A percentile compares a stretch with the other conserved stretches of the same genome.
These are phyloP conservation scores for Eupithecia subfuscata DNA, from an alignment of 2,888 invertebrate genomes.

Conservation along the genomic window DNA sequence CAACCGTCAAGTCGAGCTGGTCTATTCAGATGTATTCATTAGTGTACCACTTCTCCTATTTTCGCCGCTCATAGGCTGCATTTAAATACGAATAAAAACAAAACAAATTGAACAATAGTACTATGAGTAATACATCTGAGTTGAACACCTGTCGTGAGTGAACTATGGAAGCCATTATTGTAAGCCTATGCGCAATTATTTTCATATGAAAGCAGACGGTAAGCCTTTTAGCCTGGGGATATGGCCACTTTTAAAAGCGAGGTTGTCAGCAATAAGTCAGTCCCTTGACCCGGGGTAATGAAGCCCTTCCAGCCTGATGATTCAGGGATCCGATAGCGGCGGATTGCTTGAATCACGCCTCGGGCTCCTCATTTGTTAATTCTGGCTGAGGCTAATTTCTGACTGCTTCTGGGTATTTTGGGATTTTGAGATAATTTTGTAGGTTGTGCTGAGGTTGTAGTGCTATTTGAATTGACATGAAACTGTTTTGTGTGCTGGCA, in stretches of 20 bases:
- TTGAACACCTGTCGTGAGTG: too few relatives aligned
- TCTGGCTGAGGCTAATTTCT: neutral
- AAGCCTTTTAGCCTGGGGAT: neutral
- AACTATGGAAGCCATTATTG: too few relatives aligned
- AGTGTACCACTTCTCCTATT: too few relatives aligned
- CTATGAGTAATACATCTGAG: too few relatives aligned
- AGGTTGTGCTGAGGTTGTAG: neutral
- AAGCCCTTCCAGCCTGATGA: conserved; percentile 2
- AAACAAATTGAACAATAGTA: too few relatives aligned
- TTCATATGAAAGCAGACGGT: neutral
- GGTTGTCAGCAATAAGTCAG: neutral
- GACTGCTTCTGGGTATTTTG: neutral
- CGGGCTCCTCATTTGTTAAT: conserved; percentile 3
- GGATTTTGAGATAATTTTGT: neutral
- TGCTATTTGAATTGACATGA: neutral
- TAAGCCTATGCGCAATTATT: neutral
- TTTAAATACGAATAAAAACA: too few relatives aligned
- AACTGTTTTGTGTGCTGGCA: too few relatives aligned
- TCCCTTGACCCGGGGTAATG: conserved; percentile 2
- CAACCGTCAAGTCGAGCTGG: too few relatives aligned
- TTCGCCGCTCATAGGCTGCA: too few relatives aligned
- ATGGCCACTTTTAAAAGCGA: neutral
- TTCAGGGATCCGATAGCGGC: conserved; percentile 6
- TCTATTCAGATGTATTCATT: too few relatives aligned
- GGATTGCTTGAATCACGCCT: conserved; percentile 1